These are phyloP conservation scores for Agapostemon virescens DNA, from an alignment of 2,888 invertebrate species.

Conservation along the genomic window DNA sequence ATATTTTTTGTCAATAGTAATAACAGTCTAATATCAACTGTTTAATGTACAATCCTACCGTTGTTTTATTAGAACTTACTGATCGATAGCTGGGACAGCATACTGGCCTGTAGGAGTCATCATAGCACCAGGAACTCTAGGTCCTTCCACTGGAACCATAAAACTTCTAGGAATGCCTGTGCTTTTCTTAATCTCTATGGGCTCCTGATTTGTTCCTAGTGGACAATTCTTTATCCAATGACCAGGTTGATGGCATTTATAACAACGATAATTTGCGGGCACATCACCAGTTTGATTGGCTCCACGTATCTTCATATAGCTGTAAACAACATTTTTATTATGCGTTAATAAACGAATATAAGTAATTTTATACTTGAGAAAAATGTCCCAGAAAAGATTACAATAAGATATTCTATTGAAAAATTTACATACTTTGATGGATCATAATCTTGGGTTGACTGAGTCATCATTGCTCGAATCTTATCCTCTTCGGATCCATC, in stretches of 20 bases:
- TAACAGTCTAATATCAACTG: not conserved
- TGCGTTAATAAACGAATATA: not conserved
- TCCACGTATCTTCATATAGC: conserved; percentile 93
- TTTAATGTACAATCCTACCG: not conserved
- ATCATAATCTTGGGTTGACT: conserved; percentile 98
- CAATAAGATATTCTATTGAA: not conserved
- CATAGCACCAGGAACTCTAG: conserved; percentile 94
- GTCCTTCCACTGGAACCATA: conserved; percentile 95
- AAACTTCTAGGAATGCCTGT: conserved; percentile 99
- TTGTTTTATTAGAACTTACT: conserved; percentile 82
- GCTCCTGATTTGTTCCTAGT: conserved; percentile 84
- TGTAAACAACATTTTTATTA: conserved; percentile 76
- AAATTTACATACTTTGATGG: conserved; percentile 94
- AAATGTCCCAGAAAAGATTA: not conserved
- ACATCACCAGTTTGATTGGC: conserved; percentile 94
- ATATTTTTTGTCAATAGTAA: no score
- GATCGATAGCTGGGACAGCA: conserved; percentile 93
- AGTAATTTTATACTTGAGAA: not conserved
- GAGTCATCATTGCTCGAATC: conserved; percentile 98
- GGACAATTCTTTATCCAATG: conserved; percentile 99
- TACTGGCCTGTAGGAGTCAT: conserved; percentile 93
- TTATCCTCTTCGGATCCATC: conserved; percentile 98
- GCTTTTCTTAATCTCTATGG: conserved; percentile 92
- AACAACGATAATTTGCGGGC: conserved; percentile 95
- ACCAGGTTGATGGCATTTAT: conserved; percentile 95